phyloP scores from a whole-genome alignment of 1,140 invertebrate species.

The Pentalonia nigronervosa region DNA sequence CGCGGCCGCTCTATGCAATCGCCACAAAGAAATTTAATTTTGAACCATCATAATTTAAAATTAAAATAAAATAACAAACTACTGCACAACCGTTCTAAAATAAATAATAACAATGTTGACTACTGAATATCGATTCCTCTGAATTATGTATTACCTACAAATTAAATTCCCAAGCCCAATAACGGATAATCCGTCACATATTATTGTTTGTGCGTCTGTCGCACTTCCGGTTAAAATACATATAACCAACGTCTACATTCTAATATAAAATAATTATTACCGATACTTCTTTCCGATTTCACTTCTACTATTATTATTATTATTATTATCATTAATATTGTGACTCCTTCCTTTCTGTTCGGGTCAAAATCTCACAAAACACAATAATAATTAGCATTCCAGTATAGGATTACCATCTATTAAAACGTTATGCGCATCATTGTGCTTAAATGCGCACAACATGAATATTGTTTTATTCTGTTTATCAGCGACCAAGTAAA shows the following conservation, averaged over 20 bases:
- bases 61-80: background rate
- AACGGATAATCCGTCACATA: background rate
- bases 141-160: background rate
- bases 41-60: background rate
- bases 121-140: background rate
- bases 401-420: background rate
- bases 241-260: background rate
- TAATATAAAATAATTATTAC: background rate
- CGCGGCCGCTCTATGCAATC: background rate
- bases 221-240: background rate
- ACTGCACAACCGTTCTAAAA: background rate
- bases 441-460: background rate
- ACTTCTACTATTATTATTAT: background rate
- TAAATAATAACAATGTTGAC: background rate
- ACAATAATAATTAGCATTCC: background rate
- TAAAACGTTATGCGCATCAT: background rate
- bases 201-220: background rate
- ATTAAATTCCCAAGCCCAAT: background rate
- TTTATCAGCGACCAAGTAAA: background rate
- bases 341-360: background rate
- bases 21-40: background rate
- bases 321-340: background rate
- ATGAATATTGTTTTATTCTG: background rate
- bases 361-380: background rate
- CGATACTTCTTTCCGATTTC: background rate